Evolutionary conservation across 92 coral and sea anemone genomes (phyloP).

Genomic region (Pocillopora meandrina): DNA sequence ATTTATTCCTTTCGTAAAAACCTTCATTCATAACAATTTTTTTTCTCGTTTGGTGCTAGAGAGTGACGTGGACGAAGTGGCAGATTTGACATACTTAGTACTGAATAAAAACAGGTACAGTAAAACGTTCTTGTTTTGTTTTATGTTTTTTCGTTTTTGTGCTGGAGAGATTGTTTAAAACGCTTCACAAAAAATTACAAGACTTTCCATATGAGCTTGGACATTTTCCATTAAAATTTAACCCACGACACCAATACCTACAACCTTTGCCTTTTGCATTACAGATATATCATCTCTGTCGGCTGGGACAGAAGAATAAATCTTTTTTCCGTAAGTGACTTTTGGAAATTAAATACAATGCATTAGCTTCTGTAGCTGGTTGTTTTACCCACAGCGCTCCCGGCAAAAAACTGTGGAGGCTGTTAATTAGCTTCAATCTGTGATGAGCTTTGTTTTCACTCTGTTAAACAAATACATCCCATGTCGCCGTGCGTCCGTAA

Average conservation of each 20-base stretch:
- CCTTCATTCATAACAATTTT: not conserved
- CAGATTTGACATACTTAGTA: constrained; percentile 91
- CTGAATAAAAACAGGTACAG: constrained; percentile 93
- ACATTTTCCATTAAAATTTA: too few species aligned
- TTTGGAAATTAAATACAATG: not conserved
- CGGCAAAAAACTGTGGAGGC: not conserved
- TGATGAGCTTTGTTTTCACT: too few species aligned
- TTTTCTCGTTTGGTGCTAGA: constrained; percentile 53
- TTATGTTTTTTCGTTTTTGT: not conserved
- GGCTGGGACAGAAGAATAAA: constrained; percentile 99
- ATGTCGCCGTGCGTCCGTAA: too few species aligned
- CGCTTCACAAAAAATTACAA: too few species aligned
- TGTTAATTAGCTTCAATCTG: too few species aligned
- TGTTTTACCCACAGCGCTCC: not conserved
- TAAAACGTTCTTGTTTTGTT: not conserved
- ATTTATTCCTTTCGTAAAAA: not conserved
- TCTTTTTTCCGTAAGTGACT: constrained; percentile 86
- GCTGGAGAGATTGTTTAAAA: not conserved
- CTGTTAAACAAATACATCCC: too few species aligned
- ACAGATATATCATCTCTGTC: constrained; percentile 95
- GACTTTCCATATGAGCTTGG: too few species aligned
- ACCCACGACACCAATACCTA: not conserved
- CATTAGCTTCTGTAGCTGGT: too few species aligned
- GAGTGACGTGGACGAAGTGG: constrained; percentile 88
- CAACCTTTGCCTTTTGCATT: not conserved